Percentiles rank a stretch among this genome's conserved stretches.
Conservation (phyloP, 1,140 invertebrate genomes). For the Hesperophylax magnus region DNA sequence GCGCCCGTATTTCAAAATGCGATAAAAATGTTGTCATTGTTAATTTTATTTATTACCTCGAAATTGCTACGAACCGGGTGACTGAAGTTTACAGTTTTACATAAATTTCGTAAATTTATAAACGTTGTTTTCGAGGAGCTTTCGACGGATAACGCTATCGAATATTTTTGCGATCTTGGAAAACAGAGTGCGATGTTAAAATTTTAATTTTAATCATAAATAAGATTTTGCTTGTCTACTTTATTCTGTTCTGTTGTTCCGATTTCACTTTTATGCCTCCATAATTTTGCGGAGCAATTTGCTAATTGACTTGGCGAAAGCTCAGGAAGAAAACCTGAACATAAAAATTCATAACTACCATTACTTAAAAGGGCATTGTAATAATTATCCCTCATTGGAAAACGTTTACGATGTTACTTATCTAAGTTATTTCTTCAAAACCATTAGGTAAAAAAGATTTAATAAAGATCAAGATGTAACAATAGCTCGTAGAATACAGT, state of each 20-base stretch:
- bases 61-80: not conserved
- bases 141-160: conserved; percentile 11
- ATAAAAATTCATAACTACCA: no score
- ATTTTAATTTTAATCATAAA: not conserved
- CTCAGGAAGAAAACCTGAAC: no score
- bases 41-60: conserved; percentile 21
- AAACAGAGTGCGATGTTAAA: not conserved
- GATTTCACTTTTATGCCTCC: not conserved
- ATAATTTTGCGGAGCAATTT: no score
- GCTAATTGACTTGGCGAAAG: no score
- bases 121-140: not conserved
- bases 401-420: no score
- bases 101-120: conserved; percentile 22
- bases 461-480: no score
- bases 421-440: no score
- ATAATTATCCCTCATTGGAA: no score
- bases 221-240: not conserved
- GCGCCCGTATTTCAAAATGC: conserved; percentile 9
- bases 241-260: not conserved
- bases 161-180: not conserved
- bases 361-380: no score
- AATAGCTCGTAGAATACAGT: no score
- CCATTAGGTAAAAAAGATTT: no score
- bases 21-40: conserved; percentile 31
- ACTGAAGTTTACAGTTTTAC: conserved; percentile 31